These are phyloP conservation scores for Chrysochloris asiatica DNA, from an alignment of 2,113 vertebrate species.

Conservation along the genomic window DNA sequence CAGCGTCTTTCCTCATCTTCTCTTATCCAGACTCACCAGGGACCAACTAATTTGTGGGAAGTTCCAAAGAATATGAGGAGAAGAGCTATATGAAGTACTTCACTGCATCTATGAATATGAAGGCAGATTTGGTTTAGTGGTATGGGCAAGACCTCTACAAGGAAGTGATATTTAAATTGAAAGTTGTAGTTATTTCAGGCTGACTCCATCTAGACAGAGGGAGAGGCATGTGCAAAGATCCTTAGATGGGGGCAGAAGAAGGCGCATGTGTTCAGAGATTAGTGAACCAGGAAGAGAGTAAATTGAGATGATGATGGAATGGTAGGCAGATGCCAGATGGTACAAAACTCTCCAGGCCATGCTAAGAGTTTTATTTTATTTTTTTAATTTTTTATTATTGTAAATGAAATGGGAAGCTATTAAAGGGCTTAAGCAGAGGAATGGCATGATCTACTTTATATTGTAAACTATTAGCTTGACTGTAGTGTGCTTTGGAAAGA, in stretches of 20 bases:
- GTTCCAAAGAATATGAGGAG: no score
- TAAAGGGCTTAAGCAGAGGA: conserved; percentile 53
- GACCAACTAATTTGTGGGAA: no score
- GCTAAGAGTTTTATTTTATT: conserved; percentile 42
- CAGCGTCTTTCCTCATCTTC: no score
- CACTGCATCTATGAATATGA: no score
- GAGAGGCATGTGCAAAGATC: background rate
- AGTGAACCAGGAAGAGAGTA: conserved; percentile 35
- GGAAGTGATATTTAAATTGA: background rate
- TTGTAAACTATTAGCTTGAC: conserved; percentile 46
- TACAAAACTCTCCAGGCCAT: conserved; percentile 57
- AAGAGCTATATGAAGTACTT: no score
- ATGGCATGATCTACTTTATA: conserved; percentile 48
- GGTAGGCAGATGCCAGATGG: conserved; percentile 62
- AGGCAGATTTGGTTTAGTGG: background rate
- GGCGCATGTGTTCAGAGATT: background rate
- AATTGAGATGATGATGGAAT: conserved; percentile 47
- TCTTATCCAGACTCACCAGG: no score
- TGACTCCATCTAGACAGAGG: background rate
- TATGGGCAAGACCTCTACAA: background rate
- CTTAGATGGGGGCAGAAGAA: background rate
- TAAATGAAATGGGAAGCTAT: conserved; percentile 70
- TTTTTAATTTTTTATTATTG: no score
- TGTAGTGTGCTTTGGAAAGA: conserved; percentile 11
- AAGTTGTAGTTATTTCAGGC: background rate